Evolutionary conservation across 2,113 vertebrate genomes (phyloP).

Genomic region (Setophaga kirtlandii): DNA sequence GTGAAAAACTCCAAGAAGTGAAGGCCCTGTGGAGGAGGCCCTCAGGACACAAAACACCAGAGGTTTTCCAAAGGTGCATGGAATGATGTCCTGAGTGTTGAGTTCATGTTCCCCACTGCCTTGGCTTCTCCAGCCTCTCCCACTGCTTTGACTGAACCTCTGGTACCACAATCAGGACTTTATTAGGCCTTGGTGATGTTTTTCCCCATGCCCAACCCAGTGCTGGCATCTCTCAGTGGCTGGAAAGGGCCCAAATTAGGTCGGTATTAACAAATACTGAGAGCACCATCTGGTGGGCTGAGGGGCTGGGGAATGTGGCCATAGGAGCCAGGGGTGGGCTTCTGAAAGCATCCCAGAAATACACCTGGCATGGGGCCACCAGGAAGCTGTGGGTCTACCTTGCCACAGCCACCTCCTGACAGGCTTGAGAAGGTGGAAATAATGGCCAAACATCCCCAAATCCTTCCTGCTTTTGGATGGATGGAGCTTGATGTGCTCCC

Average conservation of each 20-base stretch:
- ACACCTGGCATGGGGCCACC: rapidly evolving
- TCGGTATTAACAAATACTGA: neutral
- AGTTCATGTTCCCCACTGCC: rapidly evolving
- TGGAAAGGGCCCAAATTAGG: neutral
- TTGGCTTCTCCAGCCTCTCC: neutral
- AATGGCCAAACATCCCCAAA: neutral
- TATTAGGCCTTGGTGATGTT: neutral
- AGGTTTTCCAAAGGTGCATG: neutral
- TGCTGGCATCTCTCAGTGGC: neutral
- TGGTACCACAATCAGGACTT: too few species aligned
- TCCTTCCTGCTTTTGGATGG: neutral
- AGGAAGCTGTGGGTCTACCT: neutral
- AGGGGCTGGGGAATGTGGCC: rapidly evolving
- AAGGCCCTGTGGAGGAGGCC: neutral
- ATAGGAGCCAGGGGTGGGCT: neutral
- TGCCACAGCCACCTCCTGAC: neutral
- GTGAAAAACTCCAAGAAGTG: neutral
- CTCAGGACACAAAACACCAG: rapidly evolving
- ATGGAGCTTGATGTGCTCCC: neutral
- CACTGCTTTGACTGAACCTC: neutral
- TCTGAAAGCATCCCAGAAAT: neutral
- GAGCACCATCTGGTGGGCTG: constrained; percentile 70
- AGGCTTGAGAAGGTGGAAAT: neutral
- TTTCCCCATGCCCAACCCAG: neutral
- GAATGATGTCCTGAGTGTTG: neutral